Evolutionary conservation across 2,888 invertebrate species (phyloP).

Genomic region (Andrena fulva): DNA sequence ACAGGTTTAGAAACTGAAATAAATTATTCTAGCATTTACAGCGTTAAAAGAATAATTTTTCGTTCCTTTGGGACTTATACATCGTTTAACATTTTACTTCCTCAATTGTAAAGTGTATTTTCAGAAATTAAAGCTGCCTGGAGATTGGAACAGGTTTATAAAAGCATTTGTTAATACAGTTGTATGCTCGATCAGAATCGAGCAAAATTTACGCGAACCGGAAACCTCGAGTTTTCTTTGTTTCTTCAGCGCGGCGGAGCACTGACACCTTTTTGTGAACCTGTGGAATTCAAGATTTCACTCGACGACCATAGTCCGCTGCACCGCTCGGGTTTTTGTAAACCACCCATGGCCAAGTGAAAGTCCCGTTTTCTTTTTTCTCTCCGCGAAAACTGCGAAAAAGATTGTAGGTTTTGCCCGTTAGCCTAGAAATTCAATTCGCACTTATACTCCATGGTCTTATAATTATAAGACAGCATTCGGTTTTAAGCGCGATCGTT

Average conservation of each 20-base stretch:
- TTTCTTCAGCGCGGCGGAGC: background rate
- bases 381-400: constrained; percentile 30
- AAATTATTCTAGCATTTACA: no score
- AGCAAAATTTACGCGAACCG: background rate
- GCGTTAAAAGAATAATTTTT: no score
- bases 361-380: constrained; percentile 41
- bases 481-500: no score
- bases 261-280: constrained; percentile 7
- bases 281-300: constrained; percentile 47
- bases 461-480: no score
- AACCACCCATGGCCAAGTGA: constrained; percentile 41
- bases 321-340: constrained; percentile 20
- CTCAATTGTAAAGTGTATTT: no score
- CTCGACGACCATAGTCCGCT: constrained; percentile 22
- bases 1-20: no score
- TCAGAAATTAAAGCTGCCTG: no score
- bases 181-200: background rate
- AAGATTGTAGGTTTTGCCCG: constrained; percentile 26
- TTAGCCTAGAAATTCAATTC: constrained; percentile 11
- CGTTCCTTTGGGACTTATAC: no score
- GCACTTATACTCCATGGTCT: background rate
- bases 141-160: no score
- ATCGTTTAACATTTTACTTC: no score
- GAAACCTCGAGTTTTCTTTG: background rate
- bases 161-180: no score